Evolutionary conservation across 2,113 vertebrate species (phyloP), one percentile per base, ranked within the genome.

Genomic region (Sinocyclocheilus maitianheensis): DNA sequence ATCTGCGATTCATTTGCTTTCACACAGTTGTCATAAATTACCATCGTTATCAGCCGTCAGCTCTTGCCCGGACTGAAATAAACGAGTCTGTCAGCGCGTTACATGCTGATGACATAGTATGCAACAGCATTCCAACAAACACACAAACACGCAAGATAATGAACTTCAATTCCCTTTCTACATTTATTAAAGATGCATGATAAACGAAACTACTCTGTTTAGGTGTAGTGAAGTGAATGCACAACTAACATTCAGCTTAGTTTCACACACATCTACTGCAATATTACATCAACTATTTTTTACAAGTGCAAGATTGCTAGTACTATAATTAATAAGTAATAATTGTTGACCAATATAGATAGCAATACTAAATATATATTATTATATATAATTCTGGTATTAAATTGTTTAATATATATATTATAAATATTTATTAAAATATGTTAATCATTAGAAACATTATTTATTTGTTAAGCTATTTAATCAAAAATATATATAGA

Each of bases 21-120:
- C 48, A 67, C 55, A 51, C 72, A 81, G 77, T 46, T 74, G 40
- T 58, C 84, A 74, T 85, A 74, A 85, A 85, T 85, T 85, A 85
- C 58, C 60, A 22, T 53, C 34, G 62, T 88, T 77, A 82, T 48
- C 60, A 82, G 83, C 77, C 34, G 55, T 53, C 77, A 81, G 77
- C 34, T 40, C 77, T 79, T 63, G 22, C 26, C 26, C 16, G 46
- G 46, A 53, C 62, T 79, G 62, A 78, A 67, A 67, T 71, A 85
- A 80, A 85, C 30, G 40, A 60, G 77, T 80, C 63, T 71, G 84
- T 85, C 77, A 81, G 67, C 26, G 67, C 10, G 37, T 69, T 86
- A 83, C 46, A 71, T 83, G 43, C 43, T 83, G 63, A 71, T 83
- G 81, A 83, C 65, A 83, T 63, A 83, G 46, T 71, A 37, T n/a